These are phyloP conservation scores for Aramus guarauna DNA, from an alignment of 2,113 vertebrate species.

Conservation along the genomic window DNA sequence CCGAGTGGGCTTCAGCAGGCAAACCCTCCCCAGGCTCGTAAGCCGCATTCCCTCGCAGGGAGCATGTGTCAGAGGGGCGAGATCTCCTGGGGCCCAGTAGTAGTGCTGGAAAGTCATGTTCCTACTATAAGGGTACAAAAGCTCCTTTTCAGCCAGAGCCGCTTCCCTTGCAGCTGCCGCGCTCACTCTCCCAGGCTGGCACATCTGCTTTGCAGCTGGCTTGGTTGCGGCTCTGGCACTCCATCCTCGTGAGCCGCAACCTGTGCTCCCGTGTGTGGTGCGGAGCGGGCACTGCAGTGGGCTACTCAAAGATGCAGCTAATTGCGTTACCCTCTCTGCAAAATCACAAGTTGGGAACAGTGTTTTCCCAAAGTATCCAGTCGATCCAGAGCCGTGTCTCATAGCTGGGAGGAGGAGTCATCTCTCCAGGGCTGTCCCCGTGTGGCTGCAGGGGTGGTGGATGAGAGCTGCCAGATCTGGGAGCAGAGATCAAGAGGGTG, in stretches of 20 bases:
- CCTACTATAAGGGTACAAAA: background rate
- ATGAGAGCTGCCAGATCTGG: background rate
- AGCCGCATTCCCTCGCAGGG: background rate
- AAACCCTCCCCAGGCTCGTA: background rate
- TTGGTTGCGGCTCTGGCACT: background rate
- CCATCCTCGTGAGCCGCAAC: background rate
- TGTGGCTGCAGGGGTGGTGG: fast-evolving
- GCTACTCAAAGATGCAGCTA: background rate
- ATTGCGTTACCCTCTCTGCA: background rate
- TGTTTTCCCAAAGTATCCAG: background rate
- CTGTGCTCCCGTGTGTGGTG: fast-evolving
- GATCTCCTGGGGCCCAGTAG: background rate
- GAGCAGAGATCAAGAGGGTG: background rate
- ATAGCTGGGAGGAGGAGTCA: background rate
- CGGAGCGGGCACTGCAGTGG: fast-evolving
- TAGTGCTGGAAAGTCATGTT: fast-evolving
- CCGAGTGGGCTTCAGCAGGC: background rate
- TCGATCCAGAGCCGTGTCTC: background rate
- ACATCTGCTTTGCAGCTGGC: background rate
- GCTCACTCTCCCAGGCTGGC: background rate
- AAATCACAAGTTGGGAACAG: background rate
- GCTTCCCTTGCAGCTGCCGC: fast-evolving
- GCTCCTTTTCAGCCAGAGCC: background rate
- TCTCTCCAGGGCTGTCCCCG: background rate
- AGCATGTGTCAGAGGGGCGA: fast-evolving